Conservation (phyloP, 1,140 invertebrate genomes). For the Megalonaias nervosa region DNA sequence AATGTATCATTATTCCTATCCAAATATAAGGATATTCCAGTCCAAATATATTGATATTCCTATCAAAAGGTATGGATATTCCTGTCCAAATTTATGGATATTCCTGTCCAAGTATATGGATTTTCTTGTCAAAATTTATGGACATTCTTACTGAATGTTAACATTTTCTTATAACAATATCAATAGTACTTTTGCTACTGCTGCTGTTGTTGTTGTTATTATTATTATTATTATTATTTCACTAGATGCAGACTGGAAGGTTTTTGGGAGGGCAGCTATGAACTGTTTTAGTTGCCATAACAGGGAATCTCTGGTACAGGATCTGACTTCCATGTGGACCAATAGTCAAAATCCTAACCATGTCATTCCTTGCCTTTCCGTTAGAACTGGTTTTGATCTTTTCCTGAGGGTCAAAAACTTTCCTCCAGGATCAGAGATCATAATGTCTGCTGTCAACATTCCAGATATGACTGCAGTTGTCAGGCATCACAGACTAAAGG, state of each 20-base stretch:
- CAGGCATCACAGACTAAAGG: slow-evolving; percentile 61
- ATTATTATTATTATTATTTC: slow-evolving; percentile 14
- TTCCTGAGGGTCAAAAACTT: slow-evolving; percentile 64
- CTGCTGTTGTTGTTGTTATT: too few relatives aligned
- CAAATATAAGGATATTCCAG: too few relatives aligned
- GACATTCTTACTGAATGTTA: too few relatives aligned
- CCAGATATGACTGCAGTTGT: slow-evolving; percentile 68
- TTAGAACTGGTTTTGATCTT: slow-evolving; percentile 68
- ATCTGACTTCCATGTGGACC: slow-evolving; percentile 58
- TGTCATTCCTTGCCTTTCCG: slow-evolving; percentile 66
- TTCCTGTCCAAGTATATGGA: too few relatives aligned
- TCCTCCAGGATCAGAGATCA: slow-evolving; percentile 68
- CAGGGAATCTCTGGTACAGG: slow-evolving; percentile 38
- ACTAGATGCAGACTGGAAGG: slow-evolving; percentile 54
- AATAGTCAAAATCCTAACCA: slow-evolving; percentile 54
- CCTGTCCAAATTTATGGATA: too few relatives aligned
- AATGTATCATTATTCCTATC: too few relatives aligned
- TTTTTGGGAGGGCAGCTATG: slow-evolving; percentile 38
- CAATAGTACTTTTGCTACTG: too few relatives aligned
- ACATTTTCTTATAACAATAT: too few relatives aligned
- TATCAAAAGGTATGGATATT: too few relatives aligned
- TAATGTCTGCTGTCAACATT: slow-evolving; percentile 72
- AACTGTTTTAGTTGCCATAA: slow-evolving; percentile 39
- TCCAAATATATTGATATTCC: too few relatives aligned
- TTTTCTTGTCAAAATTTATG: too few relatives aligned